phyloP scores from a whole-genome alignment of 2,113 vertebrate species.

The Esox niger region DNA sequence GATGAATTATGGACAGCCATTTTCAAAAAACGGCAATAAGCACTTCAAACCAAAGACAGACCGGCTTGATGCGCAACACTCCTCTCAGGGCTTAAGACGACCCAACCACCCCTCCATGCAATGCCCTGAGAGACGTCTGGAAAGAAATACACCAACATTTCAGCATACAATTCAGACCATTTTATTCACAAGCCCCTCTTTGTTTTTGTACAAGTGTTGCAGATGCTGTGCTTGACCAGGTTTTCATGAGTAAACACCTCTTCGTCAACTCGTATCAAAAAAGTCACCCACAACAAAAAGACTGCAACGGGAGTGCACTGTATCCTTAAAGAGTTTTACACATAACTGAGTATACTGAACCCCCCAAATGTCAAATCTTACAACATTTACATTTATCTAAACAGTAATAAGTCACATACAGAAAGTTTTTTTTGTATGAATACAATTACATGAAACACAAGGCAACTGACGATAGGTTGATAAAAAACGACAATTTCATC shows the following conservation, averaged over 20 bases:
- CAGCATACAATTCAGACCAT: constrained; percentile 65
- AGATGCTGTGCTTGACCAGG: constrained; percentile 61
- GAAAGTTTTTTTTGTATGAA: constrained; percentile 49
- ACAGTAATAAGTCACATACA: constrained; percentile 63
- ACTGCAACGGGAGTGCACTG: constrained; percentile 50
- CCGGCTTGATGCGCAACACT: constrained; percentile 46
- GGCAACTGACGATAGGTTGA: constrained; percentile 35
- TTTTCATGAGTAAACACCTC: constrained; percentile 47
- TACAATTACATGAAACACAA: constrained; percentile 60
- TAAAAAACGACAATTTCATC: constrained; percentile 27
- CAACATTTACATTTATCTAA: constrained; percentile 62
- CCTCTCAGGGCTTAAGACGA: constrained; percentile 24
- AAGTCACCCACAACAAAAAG: constrained; percentile 46
- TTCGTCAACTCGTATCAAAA: constrained; percentile 43
- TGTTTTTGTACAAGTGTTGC: constrained; percentile 69
- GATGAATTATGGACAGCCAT: constrained; percentile 60
- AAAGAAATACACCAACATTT: constrained; percentile 68
- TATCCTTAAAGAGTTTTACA: constrained; percentile 61
- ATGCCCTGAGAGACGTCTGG: constrained; percentile 41
- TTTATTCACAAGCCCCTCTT: constrained; percentile 74
- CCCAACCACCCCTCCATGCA: constrained; percentile 41
- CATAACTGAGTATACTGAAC: constrained; percentile 51
- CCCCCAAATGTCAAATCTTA: constrained; percentile 51
- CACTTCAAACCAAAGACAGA: constrained; percentile 39
- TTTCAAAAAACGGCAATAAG: constrained; percentile 44